Conservation (phyloP, 1,140 invertebrate species). For the Melipona quadrifasciata region DNA sequence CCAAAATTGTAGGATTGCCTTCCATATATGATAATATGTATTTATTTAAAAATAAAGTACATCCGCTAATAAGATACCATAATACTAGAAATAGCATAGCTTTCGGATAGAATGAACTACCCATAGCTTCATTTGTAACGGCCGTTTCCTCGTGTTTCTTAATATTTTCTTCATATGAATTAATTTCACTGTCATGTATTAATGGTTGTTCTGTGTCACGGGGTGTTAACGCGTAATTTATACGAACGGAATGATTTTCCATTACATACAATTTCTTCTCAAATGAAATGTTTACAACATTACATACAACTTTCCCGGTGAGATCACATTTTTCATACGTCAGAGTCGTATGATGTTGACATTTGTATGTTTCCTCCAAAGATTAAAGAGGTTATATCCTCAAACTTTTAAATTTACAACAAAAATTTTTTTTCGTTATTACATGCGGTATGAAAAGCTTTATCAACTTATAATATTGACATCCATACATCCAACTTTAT, state of each 20-base stretch:
- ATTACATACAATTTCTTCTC: conserved; percentile 57
- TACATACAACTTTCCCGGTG: conserved; percentile 12
- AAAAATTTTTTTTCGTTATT: neutral
- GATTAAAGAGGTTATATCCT: conserved; percentile 34
- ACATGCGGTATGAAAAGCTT: neutral
- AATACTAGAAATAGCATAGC: conserved; percentile 87
- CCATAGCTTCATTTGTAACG: conserved; percentile 73
- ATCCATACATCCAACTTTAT: neutral
- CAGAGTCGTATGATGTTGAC: conserved; percentile 5
- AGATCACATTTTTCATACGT: conserved; percentile 53
- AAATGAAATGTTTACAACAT: conserved; percentile 30
- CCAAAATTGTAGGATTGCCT: conserved; percentile 90
- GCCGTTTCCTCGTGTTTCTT: conserved; percentile 72
- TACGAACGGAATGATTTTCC: conserved; percentile 73
- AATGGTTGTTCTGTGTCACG: conserved; percentile 70
- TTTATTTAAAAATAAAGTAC: conserved; percentile 92
- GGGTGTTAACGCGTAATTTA: conserved; percentile 70
- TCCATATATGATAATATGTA: conserved; percentile 90
- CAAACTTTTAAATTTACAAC: neutral
- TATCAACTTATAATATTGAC: neutral
- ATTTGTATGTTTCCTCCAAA: neutral
- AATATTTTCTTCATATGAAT: conserved; percentile 68
- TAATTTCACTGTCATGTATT: conserved; percentile 66
- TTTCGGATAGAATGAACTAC: conserved; percentile 84
- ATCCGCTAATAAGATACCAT: conserved; percentile 91